These are phyloP conservation scores for Hypothenemus hampei DNA, from an alignment of 1,140 invertebrate species.

Conservation along the genomic window DNA sequence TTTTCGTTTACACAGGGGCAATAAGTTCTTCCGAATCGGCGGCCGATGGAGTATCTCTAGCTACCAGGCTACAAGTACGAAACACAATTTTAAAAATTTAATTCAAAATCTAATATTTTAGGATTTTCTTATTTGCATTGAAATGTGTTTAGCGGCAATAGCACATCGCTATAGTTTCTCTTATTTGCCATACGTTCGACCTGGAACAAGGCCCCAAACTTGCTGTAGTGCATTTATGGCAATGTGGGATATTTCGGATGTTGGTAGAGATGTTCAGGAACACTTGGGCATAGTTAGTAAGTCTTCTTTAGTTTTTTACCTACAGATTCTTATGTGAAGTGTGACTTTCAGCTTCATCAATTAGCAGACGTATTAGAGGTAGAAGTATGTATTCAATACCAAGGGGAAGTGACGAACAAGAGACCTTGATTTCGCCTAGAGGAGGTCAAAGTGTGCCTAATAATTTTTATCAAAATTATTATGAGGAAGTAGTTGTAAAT, in stretches of 20 bases:
- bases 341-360: slow-evolving; percentile 59
- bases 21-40: slow-evolving; percentile 67
- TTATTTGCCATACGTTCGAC: slow-evolving; percentile 74
- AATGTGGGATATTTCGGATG: slow-evolving; percentile 94
- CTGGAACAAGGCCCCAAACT: slow-evolving; percentile 46
- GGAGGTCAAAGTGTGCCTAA: slow-evolving; percentile 24
- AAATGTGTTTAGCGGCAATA: slow-evolving; percentile 94
- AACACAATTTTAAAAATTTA: no score
- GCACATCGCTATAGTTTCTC: slow-evolving; percentile 95
- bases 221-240: slow-evolving; percentile 63
- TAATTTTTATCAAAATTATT: slow-evolving; percentile 34
- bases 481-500: slow-evolving; percentile 33
- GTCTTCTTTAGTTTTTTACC: slow-evolving; percentile 32
- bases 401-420: slow-evolving; percentile 52
- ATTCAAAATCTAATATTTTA: no score
- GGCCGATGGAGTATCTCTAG: slow-evolving; percentile 64
- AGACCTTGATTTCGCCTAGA: slow-evolving; percentile 28
- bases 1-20: slow-evolving; percentile 73
- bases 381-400: slow-evolving; percentile 66
- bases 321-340: no score
- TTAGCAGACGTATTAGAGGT: slow-evolving; percentile 66
- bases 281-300: slow-evolving; percentile 82
- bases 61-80: slow-evolving; percentile 74
- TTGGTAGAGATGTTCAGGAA: slow-evolving; percentile 85
- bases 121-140: slow-evolving; percentile 95